These are phyloP conservation scores for Heliconius erato DNA, from an alignment of 2,888 invertebrate species.

Conservation along the genomic window DNA sequence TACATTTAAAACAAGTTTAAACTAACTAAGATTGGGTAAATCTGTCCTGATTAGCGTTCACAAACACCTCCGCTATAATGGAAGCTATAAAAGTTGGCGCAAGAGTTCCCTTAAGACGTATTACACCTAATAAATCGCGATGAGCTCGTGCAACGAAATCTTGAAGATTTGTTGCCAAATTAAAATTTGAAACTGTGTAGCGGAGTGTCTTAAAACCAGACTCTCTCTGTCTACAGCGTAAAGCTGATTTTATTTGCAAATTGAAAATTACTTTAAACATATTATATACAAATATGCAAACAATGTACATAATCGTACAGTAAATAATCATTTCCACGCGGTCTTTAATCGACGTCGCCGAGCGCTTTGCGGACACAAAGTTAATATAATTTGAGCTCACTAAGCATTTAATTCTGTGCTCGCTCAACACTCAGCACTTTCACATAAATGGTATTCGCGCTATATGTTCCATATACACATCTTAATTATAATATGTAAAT, in stretches of 20 bases:
- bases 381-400: conserved; percentile 24
- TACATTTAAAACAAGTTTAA: conserved; percentile 12
- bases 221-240: too few relatives aligned
- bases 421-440: conserved; percentile 10
- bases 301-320: too few relatives aligned
- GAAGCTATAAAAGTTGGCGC: conserved; percentile 44
- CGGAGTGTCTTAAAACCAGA: too few relatives aligned
- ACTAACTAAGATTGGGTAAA: conserved; percentile 20
- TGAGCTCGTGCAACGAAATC: conserved; percentile 38
- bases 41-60: conserved; percentile 33
- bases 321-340: too few relatives aligned
- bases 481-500: conserved; percentile 10
- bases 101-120: conserved; percentile 50
- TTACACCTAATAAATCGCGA: conserved; percentile 50
- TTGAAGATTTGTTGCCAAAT: conserved; percentile 41
- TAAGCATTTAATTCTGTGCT: conserved; percentile 16
- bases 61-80: conserved; percentile 30
- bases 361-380: conserved; percentile 20
- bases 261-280: too few relatives aligned
- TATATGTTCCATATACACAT: not conserved
- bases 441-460: conserved; percentile 14
- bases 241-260: too few relatives aligned
- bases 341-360: too few relatives aligned
- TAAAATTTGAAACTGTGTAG: too few relatives aligned
- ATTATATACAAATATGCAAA: too few relatives aligned